Evolutionary conservation across 2,797 vertebrate genomes (phyloP).

Genomic region (Trachops cirrhosus): DNA sequence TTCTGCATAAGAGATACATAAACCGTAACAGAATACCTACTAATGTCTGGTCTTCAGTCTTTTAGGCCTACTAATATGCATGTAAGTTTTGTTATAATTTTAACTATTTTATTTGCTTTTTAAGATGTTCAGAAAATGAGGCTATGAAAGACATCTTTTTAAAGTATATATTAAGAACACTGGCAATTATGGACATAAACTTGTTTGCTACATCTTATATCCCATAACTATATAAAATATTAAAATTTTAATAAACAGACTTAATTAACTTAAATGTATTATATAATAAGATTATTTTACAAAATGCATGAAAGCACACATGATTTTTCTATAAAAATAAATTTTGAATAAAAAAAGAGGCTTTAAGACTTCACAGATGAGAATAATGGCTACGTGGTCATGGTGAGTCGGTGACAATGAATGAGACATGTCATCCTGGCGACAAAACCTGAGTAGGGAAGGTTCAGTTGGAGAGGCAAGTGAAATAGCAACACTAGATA

Average conservation of each 20-base stretch:
- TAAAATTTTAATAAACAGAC: neutral
- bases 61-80: neutral
- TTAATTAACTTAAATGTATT: neutral
- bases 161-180: neutral
- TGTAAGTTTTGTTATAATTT: neutral
- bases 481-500: neutral
- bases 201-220: neutral
- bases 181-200: neutral
- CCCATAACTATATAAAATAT: neutral
- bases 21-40: neutral
- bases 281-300: neutral
- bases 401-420: neutral
- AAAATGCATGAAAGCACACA: neutral
- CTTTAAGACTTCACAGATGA: neutral
- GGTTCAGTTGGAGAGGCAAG: neutral
- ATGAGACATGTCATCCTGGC: neutral
- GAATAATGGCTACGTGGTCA: neutral
- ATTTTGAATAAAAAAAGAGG: neutral
- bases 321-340: neutral
- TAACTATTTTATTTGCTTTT: neutral
- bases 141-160: neutral
- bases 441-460: neutral
- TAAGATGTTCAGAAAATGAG: neutral
- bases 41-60: neutral
- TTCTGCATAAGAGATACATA: neutral